Conservation (phyloP, 1,140 invertebrate species). For the Brachionus angularis region DNA sequence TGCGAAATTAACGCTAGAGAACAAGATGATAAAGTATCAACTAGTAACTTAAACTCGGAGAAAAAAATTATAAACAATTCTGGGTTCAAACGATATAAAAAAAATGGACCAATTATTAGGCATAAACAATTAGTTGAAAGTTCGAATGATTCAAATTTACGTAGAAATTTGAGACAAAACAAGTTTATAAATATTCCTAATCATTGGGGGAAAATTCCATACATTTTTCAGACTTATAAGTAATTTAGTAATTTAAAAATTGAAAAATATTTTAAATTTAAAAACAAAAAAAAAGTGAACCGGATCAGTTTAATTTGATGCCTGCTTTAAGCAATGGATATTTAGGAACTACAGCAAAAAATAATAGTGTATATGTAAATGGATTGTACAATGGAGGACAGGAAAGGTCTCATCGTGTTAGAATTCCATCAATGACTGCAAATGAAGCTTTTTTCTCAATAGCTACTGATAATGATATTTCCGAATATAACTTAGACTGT, state of each 20-base stretch:
- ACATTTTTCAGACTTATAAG: conserved; percentile 34
- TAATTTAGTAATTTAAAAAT: not conserved
- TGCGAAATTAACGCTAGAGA: no score
- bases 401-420: conserved; percentile 12
- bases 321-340: conserved; percentile 29
- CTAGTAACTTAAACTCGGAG: not conserved
- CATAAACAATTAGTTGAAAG: conserved; percentile 1
- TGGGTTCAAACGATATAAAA: no score
- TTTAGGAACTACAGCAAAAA: conserved; percentile 21
- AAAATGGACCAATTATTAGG: not conserved
- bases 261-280: not conserved
- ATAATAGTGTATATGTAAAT: conserved; percentile 26
- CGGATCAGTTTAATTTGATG: conserved; percentile 8
- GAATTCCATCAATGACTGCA: conserved; percentile 35
- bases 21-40: no score
- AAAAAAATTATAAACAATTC: no score
- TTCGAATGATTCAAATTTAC: not conserved
- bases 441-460: conserved; percentile 19
- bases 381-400: conserved; percentile 23
- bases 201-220: conserved; percentile 37
- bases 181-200: conserved; percentile 28
- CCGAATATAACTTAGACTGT: conserved; percentile 21
- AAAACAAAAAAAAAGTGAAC: not conserved
- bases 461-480: conserved; percentile 24
- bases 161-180: not conserved